Percentiles rank a stretch among this genome's conserved stretches.
Evolutionary conservation across 2,113 vertebrate genomes (phyloP).

Genomic region (Natator depressus): DNA sequence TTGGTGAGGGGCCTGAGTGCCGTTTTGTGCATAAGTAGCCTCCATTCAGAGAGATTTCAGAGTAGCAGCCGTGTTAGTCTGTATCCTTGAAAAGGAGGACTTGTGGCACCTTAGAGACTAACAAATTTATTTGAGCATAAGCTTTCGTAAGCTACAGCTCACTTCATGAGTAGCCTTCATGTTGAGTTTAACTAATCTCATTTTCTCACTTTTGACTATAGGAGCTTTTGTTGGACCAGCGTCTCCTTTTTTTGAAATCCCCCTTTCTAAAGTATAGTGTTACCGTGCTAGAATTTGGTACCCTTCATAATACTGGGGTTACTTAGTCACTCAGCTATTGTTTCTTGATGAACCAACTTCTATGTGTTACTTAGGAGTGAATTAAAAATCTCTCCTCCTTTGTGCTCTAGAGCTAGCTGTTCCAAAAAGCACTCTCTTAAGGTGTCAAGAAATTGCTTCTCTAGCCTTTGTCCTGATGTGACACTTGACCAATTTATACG

Average conservation of each 20-base stretch:
- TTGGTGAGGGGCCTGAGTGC: background rate
- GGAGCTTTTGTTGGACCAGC: background rate
- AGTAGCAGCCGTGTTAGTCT: no score
- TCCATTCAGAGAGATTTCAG: background rate
- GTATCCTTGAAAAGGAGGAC: no score
- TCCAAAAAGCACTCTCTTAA: slow-evolving; percentile 10
- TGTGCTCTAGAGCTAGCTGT: background rate
- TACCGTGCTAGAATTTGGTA: background rate
- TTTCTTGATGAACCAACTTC: background rate
- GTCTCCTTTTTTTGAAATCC: background rate
- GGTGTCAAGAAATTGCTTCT: background rate
- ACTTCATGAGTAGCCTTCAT: background rate
- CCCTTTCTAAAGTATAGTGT: background rate
- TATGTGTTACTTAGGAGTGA: background rate
- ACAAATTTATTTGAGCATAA: no score
- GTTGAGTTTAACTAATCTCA: background rate
- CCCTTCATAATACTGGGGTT: background rate
- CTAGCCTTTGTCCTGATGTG: background rate
- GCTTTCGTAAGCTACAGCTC: no score
- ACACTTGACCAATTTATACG: background rate
- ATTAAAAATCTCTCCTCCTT: background rate
- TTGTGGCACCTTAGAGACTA: no score
- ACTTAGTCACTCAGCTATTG: background rate
- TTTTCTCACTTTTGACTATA: background rate
- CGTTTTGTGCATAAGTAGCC: background rate